Evolutionary conservation across 2,888 invertebrate genomes (phyloP).

Genomic region (Cyrtodaria siliqua): DNA sequence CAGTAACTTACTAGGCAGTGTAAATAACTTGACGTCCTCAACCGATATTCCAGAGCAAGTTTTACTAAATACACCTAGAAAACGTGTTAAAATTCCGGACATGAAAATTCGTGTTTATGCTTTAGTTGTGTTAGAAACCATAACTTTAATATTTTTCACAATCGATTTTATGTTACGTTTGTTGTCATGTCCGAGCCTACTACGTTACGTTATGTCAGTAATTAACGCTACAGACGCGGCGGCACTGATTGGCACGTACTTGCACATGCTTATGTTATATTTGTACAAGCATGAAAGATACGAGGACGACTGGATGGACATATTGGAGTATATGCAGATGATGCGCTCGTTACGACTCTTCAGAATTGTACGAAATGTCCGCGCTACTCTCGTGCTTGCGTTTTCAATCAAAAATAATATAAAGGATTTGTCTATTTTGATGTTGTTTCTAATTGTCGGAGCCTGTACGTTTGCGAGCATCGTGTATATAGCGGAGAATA

Average conservation of each 20-base stretch:
- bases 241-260: slow-evolving; percentile 34
- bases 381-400: slow-evolving; percentile 42
- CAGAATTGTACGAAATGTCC: slow-evolving; percentile 48
- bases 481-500: slow-evolving; percentile 45
- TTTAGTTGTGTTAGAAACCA: slow-evolving; percentile 30
- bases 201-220: slow-evolving; percentile 38
- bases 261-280: slow-evolving; percentile 28
- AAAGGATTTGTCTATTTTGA: slow-evolving; percentile 40
- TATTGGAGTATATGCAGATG: slow-evolving; percentile 49
- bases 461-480: slow-evolving; percentile 52
- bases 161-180: slow-evolving; percentile 36
- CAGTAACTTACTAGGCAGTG: too few species aligned
- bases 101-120: slow-evolving; percentile 29
- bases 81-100: slow-evolving; percentile 37
- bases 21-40: too few species aligned
- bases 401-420: slow-evolving; percentile 45
- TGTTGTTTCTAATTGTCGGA: slow-evolving; percentile 44
- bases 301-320: slow-evolving; percentile 30
- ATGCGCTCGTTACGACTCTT: slow-evolving; percentile 47
- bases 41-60: too few species aligned
- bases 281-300: slow-evolving; percentile 33
- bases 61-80: background rate
- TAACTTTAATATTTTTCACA: slow-evolving; percentile 39
- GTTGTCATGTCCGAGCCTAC: slow-evolving; percentile 34
- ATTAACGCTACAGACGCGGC: slow-evolving; percentile 48